phyloP scores from a whole-genome alignment of 1,140 invertebrate genomes.

The Dryas iulia region DNA sequence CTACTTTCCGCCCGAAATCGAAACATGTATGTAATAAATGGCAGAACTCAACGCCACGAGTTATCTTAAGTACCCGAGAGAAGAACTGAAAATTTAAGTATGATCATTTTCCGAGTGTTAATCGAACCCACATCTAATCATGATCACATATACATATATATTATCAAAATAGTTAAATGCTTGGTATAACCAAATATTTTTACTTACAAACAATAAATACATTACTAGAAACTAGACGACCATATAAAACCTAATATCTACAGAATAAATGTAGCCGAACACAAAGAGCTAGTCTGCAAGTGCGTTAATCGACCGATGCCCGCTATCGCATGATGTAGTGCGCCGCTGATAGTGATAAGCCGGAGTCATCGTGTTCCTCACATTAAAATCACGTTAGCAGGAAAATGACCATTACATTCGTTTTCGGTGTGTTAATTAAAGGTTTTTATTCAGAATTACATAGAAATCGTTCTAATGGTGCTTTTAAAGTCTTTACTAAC shows the following conservation, averaged over 20 bases:
- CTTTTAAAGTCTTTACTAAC: not conserved
- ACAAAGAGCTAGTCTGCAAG: not conserved
- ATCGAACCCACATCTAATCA: no score
- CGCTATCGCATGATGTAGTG: slow-evolving; percentile 10
- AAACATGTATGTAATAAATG: no score
- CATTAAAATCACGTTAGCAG: slow-evolving; percentile 9
- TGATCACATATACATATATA: no score
- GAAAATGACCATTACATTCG: slow-evolving; percentile 5
- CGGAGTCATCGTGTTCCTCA: slow-evolving; percentile 7
- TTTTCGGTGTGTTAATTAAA: slow-evolving; percentile 7
- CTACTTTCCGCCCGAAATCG: no score
- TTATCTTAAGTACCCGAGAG: no score
- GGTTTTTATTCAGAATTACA: slow-evolving; percentile 1
- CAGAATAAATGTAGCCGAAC: not conserved
- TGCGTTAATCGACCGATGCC: slow-evolving; percentile 2
- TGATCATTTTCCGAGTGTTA: no score
- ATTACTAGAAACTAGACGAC: no score
- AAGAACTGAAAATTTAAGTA: no score
- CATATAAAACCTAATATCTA: not conserved
- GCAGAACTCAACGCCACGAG: no score
- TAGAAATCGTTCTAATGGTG: not conserved
- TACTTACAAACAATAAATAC: no score
- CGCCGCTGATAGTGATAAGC: slow-evolving; percentile 6
- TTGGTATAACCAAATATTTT: no score
- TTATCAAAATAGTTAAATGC: no score